Base-by-base conservation (phyloP, 2,797 vertebrate species). In the Varecia variegata region DNA sequence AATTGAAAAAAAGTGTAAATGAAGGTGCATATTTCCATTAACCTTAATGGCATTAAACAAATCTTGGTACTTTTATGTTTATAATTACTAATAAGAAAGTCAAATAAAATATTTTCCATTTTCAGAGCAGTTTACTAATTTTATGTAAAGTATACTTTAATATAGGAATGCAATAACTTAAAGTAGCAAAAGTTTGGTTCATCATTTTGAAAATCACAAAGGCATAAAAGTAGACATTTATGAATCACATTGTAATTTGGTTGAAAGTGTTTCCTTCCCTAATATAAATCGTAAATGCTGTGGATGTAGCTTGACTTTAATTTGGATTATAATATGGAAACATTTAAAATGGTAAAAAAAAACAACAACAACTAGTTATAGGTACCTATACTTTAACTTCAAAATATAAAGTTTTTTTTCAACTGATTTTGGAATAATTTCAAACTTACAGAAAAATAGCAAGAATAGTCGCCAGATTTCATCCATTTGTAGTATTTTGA, bases 351-450 rank as follows among this genome's bases (percentile, higher is more conserved):
- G 52, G 40, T 62, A 7, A 38, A 65, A 54, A 43, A 5, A 65
- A 82, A 68, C 23, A n/a, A 77, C 52, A 23, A 56, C 52, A 30
- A 30, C 62, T 62, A 88, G 27, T 89, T 86, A 12, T 90, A 80
- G 45, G 21, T 62, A 70, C 23, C 11, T 92, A 20, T 62, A 47
- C 40, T 94, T 96, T 87, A 83, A 83, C 43, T 89, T 84, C 50
- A 92, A 89, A 81, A 47, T 83, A 90, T 67, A 56, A 77, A 82
- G 0, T 56, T 38, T 35, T 88, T 88, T 86, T 92, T 70, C 8
- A 91, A 20, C 30, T 71, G 40, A 54, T 92, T 96, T 95, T 83
- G 35, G 50, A 94, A 87, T 93, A 67, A 67, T 86, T 93, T 81
- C 25, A 84, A 67, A 94, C 15, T 84, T 67, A 91, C 4, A 65